Base-by-base conservation (phyloP, 2,888 invertebrate species). In the Steinernema hermaphroditum region DNA sequence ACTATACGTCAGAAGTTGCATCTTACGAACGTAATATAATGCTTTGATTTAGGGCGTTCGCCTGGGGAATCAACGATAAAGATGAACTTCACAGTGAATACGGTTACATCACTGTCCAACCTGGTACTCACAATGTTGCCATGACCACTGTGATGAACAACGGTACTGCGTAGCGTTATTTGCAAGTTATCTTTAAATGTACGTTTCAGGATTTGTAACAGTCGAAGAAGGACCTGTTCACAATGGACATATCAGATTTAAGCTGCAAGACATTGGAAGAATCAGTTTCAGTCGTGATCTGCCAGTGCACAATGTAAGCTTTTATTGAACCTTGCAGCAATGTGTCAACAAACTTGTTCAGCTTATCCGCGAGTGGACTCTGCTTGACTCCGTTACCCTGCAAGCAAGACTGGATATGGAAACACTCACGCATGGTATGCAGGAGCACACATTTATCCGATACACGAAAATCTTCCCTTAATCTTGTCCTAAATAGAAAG, bases 101-200 rank as follows among this genome's bases (percentile, higher is more conserved):
- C 70, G 86, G 86, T 19, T 86, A 85, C 76, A 76, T 86, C 43
- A 81, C 84, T 2, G 82, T 85, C 12, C 80, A 80, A 54, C 80
- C 80, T 14, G 81, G 81, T 69, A 82, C 82, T 0, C 74, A 76
- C 29, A 79, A 80, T 68, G 84, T 81, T 19, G 82, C 85, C 0
- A 71, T 86, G 73, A 86, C 84, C 9, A 86, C 86, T 8, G 85
- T 85, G 4, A 86, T 86, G 86, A 86, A 83, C 75, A 86, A 85
- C 72, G 86, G 85, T 83, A 24, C 24, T 19, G 22, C 74, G 12
- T 4, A 8, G 27, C 22, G 43, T 73, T 1, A 24, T 32, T 72
- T 73, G 2, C 68, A n/a, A 19, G 6, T 12, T 19, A 54, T 8
- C 8, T 62, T 22, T 22, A 27, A 41, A n/a, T n/a, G n/a, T n/a